Conservation (phyloP, 2,113 vertebrate species). For the Rhegmatorhina hoffmannsi region DNA sequence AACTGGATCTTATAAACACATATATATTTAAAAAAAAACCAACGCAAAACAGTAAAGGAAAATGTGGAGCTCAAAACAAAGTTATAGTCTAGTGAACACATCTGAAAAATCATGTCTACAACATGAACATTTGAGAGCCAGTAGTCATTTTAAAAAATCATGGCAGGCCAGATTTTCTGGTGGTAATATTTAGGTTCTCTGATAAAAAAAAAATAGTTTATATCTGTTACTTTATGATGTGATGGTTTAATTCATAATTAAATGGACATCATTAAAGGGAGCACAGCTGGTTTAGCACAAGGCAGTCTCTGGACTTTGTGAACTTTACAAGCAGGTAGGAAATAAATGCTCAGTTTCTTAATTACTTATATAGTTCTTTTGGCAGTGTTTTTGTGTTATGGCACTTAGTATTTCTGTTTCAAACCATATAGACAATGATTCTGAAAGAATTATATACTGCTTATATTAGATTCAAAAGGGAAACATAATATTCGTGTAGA, state of each 20-base stretch:
- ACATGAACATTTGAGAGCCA: background rate
- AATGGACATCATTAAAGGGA: background rate
- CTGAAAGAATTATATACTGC: background rate
- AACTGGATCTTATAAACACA: background rate
- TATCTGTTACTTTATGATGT: background rate
- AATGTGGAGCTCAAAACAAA: background rate
- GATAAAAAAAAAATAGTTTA: background rate
- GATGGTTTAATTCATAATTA: background rate
- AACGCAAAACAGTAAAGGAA: background rate
- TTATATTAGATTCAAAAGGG: background rate
- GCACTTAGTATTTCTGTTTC: background rate
- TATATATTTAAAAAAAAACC: background rate
- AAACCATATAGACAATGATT: background rate
- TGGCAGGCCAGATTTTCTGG: background rate
- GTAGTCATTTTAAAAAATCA: background rate
- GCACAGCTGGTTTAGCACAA: background rate
- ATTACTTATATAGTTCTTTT: background rate
- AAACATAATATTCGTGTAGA: background rate
- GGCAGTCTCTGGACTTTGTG: background rate
- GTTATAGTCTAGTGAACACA: background rate
- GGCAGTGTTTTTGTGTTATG: fast-evolving
- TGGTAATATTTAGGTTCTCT: background rate
- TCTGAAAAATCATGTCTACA: background rate
- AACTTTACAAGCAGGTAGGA: background rate
- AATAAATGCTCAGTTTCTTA: background rate